Conservation (phyloP, 2,888 invertebrate species). For the Drosophila glabriapex region DNA sequence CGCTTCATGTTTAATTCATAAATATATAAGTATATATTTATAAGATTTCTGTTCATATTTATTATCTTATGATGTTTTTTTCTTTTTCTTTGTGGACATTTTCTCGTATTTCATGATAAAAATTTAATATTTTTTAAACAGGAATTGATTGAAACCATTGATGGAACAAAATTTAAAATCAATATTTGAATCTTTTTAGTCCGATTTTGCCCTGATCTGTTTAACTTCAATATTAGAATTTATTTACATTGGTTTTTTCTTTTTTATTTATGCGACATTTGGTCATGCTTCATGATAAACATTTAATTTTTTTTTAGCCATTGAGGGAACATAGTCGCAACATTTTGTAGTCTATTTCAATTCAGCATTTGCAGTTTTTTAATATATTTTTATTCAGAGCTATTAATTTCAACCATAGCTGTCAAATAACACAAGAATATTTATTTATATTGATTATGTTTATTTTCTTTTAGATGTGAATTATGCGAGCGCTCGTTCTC, state of each 20-base stretch:
- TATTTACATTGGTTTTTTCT: background rate
- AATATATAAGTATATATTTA: background rate
- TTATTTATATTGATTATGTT: background rate
- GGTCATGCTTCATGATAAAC: background rate
- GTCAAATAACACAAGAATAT: background rate
- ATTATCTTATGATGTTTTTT: background rate
- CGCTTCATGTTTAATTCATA: background rate
- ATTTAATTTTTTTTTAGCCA: no score
- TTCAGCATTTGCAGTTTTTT: background rate
- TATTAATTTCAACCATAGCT: background rate
- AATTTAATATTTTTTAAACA: background rate
- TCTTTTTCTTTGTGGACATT: background rate
- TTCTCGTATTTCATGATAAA: background rate
- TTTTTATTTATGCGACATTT: background rate
- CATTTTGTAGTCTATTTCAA: background rate
- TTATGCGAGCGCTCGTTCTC: conserved; percentile 84
- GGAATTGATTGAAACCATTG: background rate
- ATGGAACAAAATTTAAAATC: background rate
- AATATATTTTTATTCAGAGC: background rate
- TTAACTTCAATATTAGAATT: no score
- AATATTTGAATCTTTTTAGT: no score
- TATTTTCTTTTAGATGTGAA: conserved; percentile 68
- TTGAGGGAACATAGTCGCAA: background rate
- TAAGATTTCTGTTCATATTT: background rate
- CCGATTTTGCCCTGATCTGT: no score